Evolutionary conservation across 2,797 vertebrate genomes (phyloP), one percentile per base, ranked within the genome.

Genomic region (Eulemur mongoz): DNA sequence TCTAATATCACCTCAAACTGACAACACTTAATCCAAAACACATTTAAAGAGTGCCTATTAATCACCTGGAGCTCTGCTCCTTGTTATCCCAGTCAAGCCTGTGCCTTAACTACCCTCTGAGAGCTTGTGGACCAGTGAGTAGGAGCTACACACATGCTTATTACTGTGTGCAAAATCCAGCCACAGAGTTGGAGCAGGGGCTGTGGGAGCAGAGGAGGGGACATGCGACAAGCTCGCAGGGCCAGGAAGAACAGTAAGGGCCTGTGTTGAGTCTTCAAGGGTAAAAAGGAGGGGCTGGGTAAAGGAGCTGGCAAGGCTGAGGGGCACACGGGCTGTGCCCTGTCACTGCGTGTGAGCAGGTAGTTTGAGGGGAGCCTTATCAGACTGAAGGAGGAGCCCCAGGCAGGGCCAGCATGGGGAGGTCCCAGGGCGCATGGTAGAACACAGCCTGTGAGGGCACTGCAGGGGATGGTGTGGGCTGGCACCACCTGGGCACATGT

Each of bases 41-140:
- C 11, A 38, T 52, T 40, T 30, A 40, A 65, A 52, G 22, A 52
- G 5, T 3, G 3, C 0, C 48, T 17, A 0, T 1, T 73, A 30
- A 91, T 43, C 72, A 38, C 15, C 14, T 0, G 2, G 13, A 18
- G 7, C 2, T 0, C 4, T 22, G 4, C 4, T 2, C 22, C 15
- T 1, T 18, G 1, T 13, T 13, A 6, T 15, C 23, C 22, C 23
- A 3, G 5, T 3, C 4, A 14, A 25, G 4, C 9, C 6, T 10
- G 0, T 18, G 5, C 40, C 8, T 0, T 27, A 2, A 27, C 8
- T 9, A 20, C 4, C 23, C 6, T 40, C 14, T 40, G 14, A 15
- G 35, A 40, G 80, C 25, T 48, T 3, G 5, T 5, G 7, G 9
- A 40, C 57, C 43, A 13, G 43, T 11, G 13, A 35, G 81, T 63